Evolutionary conservation across 2,888 invertebrate species (phyloP), one percentile per base, ranked within the genome.

Genomic region (Dioctria rufipes): DNA sequence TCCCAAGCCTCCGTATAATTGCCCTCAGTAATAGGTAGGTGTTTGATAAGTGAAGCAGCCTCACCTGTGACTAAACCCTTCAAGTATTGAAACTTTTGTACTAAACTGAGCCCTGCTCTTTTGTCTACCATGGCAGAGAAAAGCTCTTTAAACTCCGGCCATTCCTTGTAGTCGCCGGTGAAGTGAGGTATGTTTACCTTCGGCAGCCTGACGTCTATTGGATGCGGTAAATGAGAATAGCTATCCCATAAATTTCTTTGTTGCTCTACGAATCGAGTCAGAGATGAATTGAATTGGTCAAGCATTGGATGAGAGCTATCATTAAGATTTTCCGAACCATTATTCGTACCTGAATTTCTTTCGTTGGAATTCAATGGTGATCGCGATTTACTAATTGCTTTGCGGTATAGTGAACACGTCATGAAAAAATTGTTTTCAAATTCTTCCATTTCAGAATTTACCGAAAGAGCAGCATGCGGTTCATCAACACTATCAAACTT

Each of bases 141-240:
- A n/a, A n/a, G n/a, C n/a, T n/a, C n/a, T n/a, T n/a, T 54, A 46
- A 60, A 75, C 3, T 42, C 42, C 42, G 60, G 13, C 60, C 60
- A 61, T 13, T 75, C 75, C 4, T 40, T 43, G n/a, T 75, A 75
- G 61, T 61, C 46, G 11, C 61, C 61, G 13, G 2, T 39, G 42
- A 75, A 75, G 3, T 4, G 1, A 4, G 61, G 43, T 42, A 75
- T 46, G 43, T 40, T 75, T 3, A 42, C 13, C 11, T 42, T 37
- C 5, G 73, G 73, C 3, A 73, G 42, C 11, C 42, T 51, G 9
- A 73, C 5, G 37, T 66, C 43, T 8, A 11, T 13, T n/a, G 46
- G 5, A 61, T 25, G 66, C 37, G n/a, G 4, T 42, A 43, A 8
- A n/a, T 42, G 4, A 43, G 3, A 4, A 4, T 66, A 4, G n/a